Evolutionary conservation across 2,113 vertebrate species (phyloP).

Genomic region (Tupaia tana): DNA sequence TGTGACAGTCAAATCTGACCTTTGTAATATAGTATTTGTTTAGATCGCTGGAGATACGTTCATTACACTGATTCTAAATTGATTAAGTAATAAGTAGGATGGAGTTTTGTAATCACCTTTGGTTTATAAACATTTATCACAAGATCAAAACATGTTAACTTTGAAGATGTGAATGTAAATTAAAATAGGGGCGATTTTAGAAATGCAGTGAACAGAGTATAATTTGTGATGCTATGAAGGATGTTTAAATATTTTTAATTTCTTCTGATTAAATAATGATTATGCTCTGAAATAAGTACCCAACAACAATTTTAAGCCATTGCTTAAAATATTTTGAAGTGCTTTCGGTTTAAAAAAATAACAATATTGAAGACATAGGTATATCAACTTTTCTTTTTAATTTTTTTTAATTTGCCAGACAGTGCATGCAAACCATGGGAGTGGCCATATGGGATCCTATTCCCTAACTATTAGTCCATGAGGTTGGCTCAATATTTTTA

Average conservation of each 20-base stretch:
- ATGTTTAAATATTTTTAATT: conserved; percentile 42
- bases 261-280: conserved; percentile 8
- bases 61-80: conserved; percentile 65
- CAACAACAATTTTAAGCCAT: neutral
- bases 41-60: conserved; percentile 60
- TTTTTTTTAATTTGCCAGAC: too few species aligned
- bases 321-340: neutral
- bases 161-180: conserved; percentile 64
- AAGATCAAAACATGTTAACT: conserved; percentile 72
- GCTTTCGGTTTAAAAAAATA: neutral
- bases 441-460: too few species aligned
- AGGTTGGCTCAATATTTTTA: neutral
- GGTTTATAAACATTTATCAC: conserved; percentile 63
- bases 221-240: neutral
- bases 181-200: conserved; percentile 52
- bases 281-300: neutral
- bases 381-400: neutral
- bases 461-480: too few species aligned
- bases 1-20: conserved; percentile 42
- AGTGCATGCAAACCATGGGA: too few species aligned
- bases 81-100: conserved; percentile 69
- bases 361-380: neutral
- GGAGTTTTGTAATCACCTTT: conserved; percentile 59
- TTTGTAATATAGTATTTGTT: conserved; percentile 67
- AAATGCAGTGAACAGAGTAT: conserved; percentile 51